Conservation (phyloP, 2,888 invertebrate species). For the Drosophila stalkeri region DNA sequence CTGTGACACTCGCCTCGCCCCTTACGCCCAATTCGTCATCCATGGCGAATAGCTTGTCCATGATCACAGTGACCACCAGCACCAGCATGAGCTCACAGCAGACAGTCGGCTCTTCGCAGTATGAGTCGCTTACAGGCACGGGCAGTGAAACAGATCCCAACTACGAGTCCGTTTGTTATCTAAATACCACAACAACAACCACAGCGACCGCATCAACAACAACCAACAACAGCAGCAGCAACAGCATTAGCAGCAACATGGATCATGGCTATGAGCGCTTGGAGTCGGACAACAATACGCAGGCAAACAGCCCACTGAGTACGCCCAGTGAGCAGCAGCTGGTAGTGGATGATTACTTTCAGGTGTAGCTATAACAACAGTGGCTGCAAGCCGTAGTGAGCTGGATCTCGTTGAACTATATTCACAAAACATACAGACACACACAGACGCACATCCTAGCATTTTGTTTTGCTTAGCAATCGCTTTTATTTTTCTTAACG, state of each 20-base stretch:
- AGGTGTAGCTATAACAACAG: constrained; percentile 76
- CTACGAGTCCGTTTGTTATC: constrained; percentile 92
- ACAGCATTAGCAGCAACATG: constrained; percentile 70
- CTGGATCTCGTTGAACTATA: constrained; percentile 65
- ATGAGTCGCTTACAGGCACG: constrained; percentile 91
- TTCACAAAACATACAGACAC: constrained; percentile 4
- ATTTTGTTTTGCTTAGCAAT: constrained; percentile 66
- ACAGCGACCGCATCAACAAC: constrained; percentile 38
- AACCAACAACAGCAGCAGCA: constrained; percentile 44
- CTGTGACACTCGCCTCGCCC: constrained; percentile 69
- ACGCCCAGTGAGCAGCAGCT: constrained; percentile 74
- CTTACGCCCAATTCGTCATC: constrained; percentile 73
- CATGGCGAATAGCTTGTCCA: constrained; percentile 62
- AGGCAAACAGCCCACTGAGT: constrained; percentile 68
- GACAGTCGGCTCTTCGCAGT: constrained; percentile 89
- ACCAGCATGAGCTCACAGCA: constrained; percentile 85
- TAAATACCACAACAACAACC: constrained; percentile 84
- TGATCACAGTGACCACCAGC: constrained; percentile 77
- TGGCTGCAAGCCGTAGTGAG: constrained; percentile 39
- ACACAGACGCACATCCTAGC: constrained; percentile 21
- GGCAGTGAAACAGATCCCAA: constrained; percentile 93
- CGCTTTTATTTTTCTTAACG: constrained; percentile 44
- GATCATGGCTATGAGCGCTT: constrained; percentile 90
- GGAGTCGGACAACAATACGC: constrained; percentile 75
- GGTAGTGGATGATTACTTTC: constrained; percentile 85